Percentiles rank a stretch among this genome's conserved stretches.
These are phyloP conservation scores for Enteromius trimaculatus DNA, from an alignment of 2,797 vertebrate genomes.

Conservation along the genomic window DNA sequence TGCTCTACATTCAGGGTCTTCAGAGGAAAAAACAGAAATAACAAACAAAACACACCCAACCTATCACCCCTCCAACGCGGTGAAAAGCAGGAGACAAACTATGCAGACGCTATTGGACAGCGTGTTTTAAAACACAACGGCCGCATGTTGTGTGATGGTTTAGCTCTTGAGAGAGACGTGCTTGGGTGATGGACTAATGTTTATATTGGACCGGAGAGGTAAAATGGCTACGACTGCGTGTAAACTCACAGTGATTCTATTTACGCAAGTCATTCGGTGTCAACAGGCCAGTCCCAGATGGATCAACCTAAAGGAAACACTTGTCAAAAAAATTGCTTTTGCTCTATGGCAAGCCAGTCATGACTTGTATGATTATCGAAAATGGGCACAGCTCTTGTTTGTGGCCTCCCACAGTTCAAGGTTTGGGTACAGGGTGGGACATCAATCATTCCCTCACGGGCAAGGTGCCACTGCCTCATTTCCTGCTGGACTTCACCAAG, in stretches of 20 bases:
- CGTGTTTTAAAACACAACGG: constrained; percentile 37
- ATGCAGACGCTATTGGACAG: constrained; percentile 47
- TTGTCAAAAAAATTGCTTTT: constrained; percentile 85
- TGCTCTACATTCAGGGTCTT: constrained; percentile 64
- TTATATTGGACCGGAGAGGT: constrained; percentile 42
- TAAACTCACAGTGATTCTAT: constrained; percentile 63
- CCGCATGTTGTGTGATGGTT: constrained; percentile 41
- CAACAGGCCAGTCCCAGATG: constrained; percentile 56
- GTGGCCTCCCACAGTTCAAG: constrained; percentile 85
- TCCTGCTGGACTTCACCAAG: constrained; percentile 88
- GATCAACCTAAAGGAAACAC: constrained; percentile 85
- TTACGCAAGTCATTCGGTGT: constrained; percentile 73
- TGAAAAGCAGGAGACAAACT: constrained; percentile 52
- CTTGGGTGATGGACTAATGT: constrained; percentile 29
- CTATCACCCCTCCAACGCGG: constrained; percentile 39
- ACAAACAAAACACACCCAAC: constrained; percentile 55
- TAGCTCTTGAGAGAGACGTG: constrained; percentile 45
- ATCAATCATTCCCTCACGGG: constrained; percentile 82
- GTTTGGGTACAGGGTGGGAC: constrained; percentile 59
- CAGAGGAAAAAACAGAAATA: constrained; percentile 66
- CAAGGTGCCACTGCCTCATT: constrained; percentile 86
- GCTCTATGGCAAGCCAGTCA: constrained; percentile 89
- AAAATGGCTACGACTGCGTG: constrained; percentile 27
- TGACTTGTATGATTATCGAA: constrained; percentile 91
- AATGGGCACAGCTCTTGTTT: constrained; percentile 91